phyloP scores from a whole-genome alignment of 2,888 invertebrate species.

The Ceriagrion tenellum region DNA sequence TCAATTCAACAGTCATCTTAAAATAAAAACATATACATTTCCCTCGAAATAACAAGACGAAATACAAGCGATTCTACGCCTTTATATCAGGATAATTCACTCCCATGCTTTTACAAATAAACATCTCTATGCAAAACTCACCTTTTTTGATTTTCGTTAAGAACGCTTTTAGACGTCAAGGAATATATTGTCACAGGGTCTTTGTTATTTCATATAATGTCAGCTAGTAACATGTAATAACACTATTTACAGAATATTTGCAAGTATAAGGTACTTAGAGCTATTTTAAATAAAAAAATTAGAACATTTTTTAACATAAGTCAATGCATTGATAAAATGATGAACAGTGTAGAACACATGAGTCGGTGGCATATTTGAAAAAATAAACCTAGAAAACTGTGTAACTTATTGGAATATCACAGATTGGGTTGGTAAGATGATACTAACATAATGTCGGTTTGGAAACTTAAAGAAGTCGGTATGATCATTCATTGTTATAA shows the following conservation, averaged over 20 bases:
- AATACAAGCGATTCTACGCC: background rate
- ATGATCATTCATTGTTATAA: background rate
- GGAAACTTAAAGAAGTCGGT: background rate
- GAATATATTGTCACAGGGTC: conserved; percentile 29
- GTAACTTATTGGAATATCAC: conserved; percentile 46
- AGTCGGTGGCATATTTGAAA: background rate
- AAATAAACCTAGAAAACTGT: background rate
- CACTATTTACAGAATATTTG: background rate
- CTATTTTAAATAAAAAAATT: background rate
- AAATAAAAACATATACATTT: conserved; percentile 36
- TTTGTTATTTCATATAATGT: background rate
- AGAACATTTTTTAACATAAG: background rate
- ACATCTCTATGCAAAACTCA: background rate
- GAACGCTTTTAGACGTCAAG: background rate
- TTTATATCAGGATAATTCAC: background rate
- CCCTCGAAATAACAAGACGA: background rate
- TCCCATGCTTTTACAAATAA: background rate
- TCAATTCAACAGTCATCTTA: conserved; percentile 36
- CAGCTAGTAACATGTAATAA: background rate
- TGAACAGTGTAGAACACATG: background rate
- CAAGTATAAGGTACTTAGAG: background rate
- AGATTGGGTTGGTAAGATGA: background rate
- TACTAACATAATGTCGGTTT: background rate
- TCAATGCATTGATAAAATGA: background rate
- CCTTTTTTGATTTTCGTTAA: background rate